phyloP scores from a whole-genome alignment of 30 jellyfish, hydroid and myxozoan species.

The Aurelia coerulea region DNA sequence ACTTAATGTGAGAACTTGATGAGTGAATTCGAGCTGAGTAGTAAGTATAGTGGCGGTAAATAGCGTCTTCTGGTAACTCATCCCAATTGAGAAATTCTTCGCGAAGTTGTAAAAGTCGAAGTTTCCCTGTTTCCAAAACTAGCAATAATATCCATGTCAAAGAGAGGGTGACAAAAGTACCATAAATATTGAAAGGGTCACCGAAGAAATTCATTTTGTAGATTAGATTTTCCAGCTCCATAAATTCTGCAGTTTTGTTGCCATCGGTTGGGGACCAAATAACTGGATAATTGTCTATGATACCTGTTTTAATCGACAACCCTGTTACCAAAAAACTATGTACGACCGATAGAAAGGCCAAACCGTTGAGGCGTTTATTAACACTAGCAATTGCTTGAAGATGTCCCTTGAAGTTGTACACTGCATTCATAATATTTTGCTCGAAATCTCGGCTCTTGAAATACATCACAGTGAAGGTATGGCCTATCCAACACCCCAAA shows the following conservation, averaged over 20 bases:
- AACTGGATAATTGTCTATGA: no score
- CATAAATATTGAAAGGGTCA: background rate
- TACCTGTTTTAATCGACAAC: background rate
- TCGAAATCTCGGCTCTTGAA: constrained; percentile 36
- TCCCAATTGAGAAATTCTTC: constrained; percentile 21
- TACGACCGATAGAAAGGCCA: background rate
- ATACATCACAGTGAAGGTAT: constrained; percentile 11
- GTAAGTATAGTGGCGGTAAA: constrained; percentile 19
- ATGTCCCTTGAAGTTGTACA: background rate
- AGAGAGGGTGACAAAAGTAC: background rate
- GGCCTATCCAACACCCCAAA: background rate
- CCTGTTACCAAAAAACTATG: background rate
- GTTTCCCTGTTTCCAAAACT: constrained; percentile 1
- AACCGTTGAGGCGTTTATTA: background rate
- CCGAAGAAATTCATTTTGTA: background rate
- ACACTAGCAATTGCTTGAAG: no score
- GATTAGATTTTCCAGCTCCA: no score
- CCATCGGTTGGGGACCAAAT: background rate
- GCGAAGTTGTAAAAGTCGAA: constrained; percentile 9
- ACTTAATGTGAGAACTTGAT: background rate
- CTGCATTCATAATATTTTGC: background rate
- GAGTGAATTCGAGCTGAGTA: constrained; percentile 5
- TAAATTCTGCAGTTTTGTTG: background rate
- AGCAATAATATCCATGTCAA: constrained; percentile 33
- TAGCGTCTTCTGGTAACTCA: constrained; percentile 25